phyloP scores from a whole-genome alignment of 2,888 invertebrate genomes.

The Dryadula phaetusa region DNA sequence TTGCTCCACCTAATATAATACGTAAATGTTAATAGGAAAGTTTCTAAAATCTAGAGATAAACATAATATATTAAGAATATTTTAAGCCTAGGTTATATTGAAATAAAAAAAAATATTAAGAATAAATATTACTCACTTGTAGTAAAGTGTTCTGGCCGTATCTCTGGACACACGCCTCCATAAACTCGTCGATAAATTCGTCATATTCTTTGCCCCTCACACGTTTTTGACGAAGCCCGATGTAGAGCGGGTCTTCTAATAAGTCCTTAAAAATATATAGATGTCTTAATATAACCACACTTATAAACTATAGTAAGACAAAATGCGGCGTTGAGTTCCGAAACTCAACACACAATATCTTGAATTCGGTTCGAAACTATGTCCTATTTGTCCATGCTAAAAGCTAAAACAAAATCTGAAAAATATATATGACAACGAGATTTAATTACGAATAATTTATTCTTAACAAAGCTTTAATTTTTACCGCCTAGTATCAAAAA shows the following conservation, averaged over 20 bases:
- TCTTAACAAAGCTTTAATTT: too few relatives aligned
- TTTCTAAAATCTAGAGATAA: too few relatives aligned
- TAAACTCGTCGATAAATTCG: conserved; percentile 97
- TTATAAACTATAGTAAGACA: too few relatives aligned
- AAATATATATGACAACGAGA: too few relatives aligned
- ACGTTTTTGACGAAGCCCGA: conserved; percentile 94
- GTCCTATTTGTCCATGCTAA: too few relatives aligned
- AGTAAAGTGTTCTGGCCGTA: conserved; percentile 94
- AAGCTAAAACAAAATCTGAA: too few relatives aligned
- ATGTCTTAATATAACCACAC: too few relatives aligned
- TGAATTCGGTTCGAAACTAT: too few relatives aligned
- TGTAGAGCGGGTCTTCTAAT: conserved; percentile 96
- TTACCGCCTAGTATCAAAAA: too few relatives aligned
- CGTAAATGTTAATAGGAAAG: background rate
- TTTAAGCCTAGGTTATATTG: background rate
- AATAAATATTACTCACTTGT: conserved; percentile 73
- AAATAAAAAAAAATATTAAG: background rate
- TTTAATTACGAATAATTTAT: too few relatives aligned
- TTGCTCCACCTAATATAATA: background rate
- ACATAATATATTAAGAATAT: background rate
- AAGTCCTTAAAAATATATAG: conserved; percentile 86
- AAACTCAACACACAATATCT: too few relatives aligned
- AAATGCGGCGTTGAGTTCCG: too few relatives aligned
- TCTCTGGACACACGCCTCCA: conserved; percentile 94
- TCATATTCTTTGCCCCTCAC: conserved; percentile 94